Evolutionary conservation across 2,113 vertebrate genomes (phyloP), one percentile per base, ranked within the genome.

Genomic region (Microtus montanus): DNA sequence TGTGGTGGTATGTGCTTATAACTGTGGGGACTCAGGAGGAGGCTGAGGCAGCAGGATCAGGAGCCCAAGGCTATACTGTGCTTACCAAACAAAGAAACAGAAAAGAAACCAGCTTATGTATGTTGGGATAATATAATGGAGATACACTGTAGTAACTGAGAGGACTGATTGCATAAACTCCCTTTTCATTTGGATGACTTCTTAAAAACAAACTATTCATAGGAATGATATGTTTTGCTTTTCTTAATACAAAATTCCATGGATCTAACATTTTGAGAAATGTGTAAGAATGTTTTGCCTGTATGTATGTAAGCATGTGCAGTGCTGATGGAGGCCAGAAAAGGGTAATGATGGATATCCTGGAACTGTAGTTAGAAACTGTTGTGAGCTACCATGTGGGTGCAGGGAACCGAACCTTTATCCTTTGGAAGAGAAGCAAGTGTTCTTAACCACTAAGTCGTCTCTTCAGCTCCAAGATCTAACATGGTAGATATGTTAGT

Each of bases 141-240:
- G 78, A 89, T 17, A 66, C 74, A 52, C 49, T 87, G 44, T 70
- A 89, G 91, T 87, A 93, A 66, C 12, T 15, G 33, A 89, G 17
- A 19, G 80, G 28, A 87, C 11, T 94, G 35, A 44, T 80, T 89
- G 63, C 10, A 86, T 52, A 78, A 74, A 33, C 9, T 83, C 41
- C 30, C 73, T 58, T 71, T 64, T 75, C 91, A 63, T 85, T 61
- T 85, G 33, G 49, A 77, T 90, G 91, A 87, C 89, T 74, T 74
- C 58, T 87, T 79, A 44, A 58, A n/a, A 93, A 92, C 49, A 87
- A n/a, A 87, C 44, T 95, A 44, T 26, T 3, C 5, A 66, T 63
- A 44, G 19, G 22, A 87, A 91, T 71, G 47, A 66, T 15, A 61
- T 0, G 0, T 33, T 73, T 87, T 44, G 33, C 86, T 89, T 94